Evolutionary conservation across 1,140 invertebrate species (phyloP).

Genomic region (Dendroctonus ponderosae): DNA sequence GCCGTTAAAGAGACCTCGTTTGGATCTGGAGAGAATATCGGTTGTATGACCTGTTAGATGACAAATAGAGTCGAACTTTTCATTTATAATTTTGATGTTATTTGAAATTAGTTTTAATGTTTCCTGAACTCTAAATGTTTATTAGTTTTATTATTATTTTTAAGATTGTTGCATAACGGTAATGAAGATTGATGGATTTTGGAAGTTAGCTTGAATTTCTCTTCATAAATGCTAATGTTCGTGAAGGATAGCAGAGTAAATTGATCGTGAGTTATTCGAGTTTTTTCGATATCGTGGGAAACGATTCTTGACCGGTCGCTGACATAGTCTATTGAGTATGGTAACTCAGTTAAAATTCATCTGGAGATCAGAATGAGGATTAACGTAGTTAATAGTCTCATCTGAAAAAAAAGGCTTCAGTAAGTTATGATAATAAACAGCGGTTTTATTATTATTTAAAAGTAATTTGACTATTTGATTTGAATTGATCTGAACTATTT

Average conservation of each 20-base stretch:
- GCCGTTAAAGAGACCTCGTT: slow-evolving; percentile 41
- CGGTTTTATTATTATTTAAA: slow-evolving; percentile 26
- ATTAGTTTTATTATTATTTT: too few species aligned
- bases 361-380: not conserved
- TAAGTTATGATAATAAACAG: slow-evolving; percentile 34
- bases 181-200: too few species aligned
- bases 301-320: not conserved
- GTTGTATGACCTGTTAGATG: slow-evolving; percentile 31
- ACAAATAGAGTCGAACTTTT: slow-evolving; percentile 29
- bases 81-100: slow-evolving; percentile 5
- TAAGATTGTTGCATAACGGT: too few species aligned
- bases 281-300: not conserved
- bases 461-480: slow-evolving; percentile 31
- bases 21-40: slow-evolving; percentile 17
- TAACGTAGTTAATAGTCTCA: slow-evolving; percentile 1
- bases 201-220: too few species aligned
- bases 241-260: slow-evolving; percentile 2
- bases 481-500: slow-evolving; percentile 23
- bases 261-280: not conserved
- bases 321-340: not conserved
- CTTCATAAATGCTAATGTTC: too few species aligned
- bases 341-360: not conserved
- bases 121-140: too few species aligned
- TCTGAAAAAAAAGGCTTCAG: slow-evolving; percentile 36
- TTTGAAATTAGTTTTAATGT: too few species aligned